phyloP scores from a whole-genome alignment of 2,797 vertebrate species.

The Poecile montanus region DNA sequence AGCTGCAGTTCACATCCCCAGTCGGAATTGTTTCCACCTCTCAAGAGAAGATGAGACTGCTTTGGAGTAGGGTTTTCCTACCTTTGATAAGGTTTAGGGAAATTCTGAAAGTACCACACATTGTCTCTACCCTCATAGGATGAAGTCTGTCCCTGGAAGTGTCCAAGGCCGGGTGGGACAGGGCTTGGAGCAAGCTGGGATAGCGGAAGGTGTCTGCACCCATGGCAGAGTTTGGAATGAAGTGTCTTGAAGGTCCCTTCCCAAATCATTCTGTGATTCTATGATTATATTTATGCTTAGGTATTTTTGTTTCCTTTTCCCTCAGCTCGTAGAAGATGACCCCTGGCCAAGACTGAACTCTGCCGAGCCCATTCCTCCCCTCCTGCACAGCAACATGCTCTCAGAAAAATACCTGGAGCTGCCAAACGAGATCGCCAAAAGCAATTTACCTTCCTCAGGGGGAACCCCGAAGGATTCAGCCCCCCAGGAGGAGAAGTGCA shows the following conservation, averaged over 20 bases:
- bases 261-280: not conserved
- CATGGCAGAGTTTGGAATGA: not conserved
- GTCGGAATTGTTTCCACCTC: not conserved
- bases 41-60: not conserved
- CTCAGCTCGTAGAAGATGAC: conserved; percentile 77
- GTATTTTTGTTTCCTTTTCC: not conserved
- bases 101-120: fast-evolving
- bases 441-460: conserved; percentile 17
- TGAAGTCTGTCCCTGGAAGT: not conserved
- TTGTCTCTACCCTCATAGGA: not conserved
- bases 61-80: not conserved
- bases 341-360: conserved; percentile 74
- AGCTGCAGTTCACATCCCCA: not conserved
- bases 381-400: conserved; percentile 69
- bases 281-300: not conserved
- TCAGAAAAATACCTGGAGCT: conserved; percentile 70
- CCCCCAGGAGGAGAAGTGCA: conserved; percentile 71
- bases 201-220: not conserved
- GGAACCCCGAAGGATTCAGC: conserved; percentile 55
- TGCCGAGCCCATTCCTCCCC: conserved; percentile 75
- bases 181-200: not conserved
- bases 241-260: not conserved
- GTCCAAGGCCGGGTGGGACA: fast-evolving
- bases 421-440: conserved; percentile 69
- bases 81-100: not conserved